These are phyloP conservation scores for Pycnomerus fuliginosus DNA, from an alignment of 2,888 invertebrate species.

Conservation along the genomic window DNA sequence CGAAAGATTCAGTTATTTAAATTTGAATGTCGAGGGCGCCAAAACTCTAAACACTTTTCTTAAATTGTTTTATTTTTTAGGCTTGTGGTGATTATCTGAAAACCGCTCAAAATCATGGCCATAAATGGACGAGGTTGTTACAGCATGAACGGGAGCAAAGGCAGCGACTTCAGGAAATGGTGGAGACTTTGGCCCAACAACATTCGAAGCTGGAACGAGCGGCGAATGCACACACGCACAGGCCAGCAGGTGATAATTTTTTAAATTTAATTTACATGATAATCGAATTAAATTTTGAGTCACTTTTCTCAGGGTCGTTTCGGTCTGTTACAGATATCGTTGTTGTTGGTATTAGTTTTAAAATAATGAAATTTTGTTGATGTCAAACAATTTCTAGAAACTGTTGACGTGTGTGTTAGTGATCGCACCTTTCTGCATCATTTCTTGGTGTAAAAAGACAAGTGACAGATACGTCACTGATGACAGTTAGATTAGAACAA, in stretches of 20 bases:
- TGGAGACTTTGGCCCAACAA: conserved; percentile 95
- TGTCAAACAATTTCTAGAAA: too few relatives aligned
- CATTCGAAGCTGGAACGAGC: conserved; percentile 95
- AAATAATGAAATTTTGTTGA: too few relatives aligned
- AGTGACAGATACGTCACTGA: too few relatives aligned
- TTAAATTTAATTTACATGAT: too few relatives aligned
- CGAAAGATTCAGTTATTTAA: background rate
- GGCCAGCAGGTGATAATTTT: conserved; percentile 47
- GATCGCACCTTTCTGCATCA: too few relatives aligned
- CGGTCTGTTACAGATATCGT: too few relatives aligned
- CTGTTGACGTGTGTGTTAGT: too few relatives aligned
- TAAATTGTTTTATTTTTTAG: conserved; percentile 60
- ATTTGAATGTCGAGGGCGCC: background rate
- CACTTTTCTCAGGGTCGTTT: too few relatives aligned
- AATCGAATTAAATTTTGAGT: too few relatives aligned
- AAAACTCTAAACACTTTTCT: background rate
- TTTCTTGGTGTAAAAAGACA: too few relatives aligned
- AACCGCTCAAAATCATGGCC: conserved; percentile 85
- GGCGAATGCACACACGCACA: conserved; percentile 64
- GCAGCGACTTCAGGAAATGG: conserved; percentile 89
- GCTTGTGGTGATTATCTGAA: conserved; percentile 90
- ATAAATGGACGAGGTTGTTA: conserved; percentile 88
- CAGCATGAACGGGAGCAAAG: conserved; percentile 96
- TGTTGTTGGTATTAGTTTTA: too few relatives aligned
- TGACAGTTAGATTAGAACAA: too few relatives aligned